A percentile compares a stretch with the other conserved stretches of the same genome.
phyloP scores from a whole-genome alignment of 2,113 vertebrate genomes.

The Nothobranchius furzeri region DNA sequence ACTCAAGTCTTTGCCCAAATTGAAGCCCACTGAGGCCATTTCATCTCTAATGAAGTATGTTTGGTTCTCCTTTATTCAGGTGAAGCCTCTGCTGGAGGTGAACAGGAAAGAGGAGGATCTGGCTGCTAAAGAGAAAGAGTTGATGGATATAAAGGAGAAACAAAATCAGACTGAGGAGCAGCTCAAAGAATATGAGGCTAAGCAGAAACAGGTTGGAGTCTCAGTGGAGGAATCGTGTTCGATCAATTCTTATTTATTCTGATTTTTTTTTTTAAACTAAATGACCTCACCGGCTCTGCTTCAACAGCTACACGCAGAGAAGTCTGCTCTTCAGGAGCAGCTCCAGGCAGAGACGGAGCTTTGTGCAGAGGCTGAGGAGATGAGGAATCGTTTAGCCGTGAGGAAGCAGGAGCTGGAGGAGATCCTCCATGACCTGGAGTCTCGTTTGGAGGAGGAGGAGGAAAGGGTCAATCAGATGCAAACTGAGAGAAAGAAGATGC shows the following conservation, averaged over 20 bases:
- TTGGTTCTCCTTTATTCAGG: slow-evolving; percentile 69
- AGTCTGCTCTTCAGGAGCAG: slow-evolving; percentile 94
- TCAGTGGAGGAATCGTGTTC: not conserved
- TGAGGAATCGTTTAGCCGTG: slow-evolving; percentile 87
- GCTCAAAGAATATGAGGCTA: slow-evolving; percentile 83
- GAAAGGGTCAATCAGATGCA: slow-evolving; percentile 88
- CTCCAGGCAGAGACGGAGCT: slow-evolving; percentile 95
- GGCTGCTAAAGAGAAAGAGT: slow-evolving; percentile 92
- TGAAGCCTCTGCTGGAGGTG: slow-evolving; percentile 95
- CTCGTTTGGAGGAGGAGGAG: slow-evolving; percentile 95
- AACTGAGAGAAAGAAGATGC: slow-evolving; percentile 94
- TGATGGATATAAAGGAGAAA: slow-evolving; percentile 88
- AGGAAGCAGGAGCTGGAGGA: slow-evolving; percentile 98
- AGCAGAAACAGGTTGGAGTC: slow-evolving; percentile 86
- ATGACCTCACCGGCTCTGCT: not conserved
- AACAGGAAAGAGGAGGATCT: slow-evolving; percentile 96
- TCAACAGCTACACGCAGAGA: slow-evolving; percentile 86
- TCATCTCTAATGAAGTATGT: no score
- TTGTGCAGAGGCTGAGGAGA: slow-evolving; percentile 95
- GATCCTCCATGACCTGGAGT: slow-evolving; percentile 93
- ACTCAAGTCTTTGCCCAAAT: no score
- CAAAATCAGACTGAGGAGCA: slow-evolving; percentile 85
- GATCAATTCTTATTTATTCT: no score
- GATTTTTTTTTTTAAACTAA: not conserved
- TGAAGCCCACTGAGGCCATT: no score